Evolutionary conservation across 2,113 vertebrate genomes (phyloP), one percentile per base, ranked within the genome.

Genomic region (Phalacrocorax aristotelis): DNA sequence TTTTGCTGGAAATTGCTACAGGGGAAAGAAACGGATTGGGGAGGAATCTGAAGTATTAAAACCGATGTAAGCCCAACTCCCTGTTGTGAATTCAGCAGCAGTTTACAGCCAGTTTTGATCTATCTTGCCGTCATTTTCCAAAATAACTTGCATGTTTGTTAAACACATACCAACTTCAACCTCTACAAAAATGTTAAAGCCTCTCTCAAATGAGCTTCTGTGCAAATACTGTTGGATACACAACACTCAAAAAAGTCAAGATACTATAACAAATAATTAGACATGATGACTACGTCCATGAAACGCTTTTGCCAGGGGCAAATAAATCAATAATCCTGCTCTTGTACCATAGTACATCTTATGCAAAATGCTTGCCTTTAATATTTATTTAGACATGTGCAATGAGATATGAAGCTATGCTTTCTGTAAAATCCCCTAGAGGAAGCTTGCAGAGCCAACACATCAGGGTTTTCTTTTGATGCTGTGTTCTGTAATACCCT

Each of bases 31-130:
- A 87, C 93, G 76, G 83, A 87, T 5, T 84, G 91, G 18, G n/a
- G 10, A 93, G 23, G 71, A 91, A 95, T 81, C n/a, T 81, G 48
- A 87, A 92, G 48, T 36, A 94, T 70, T 96, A 88, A 95, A 95
- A 32, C 11, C 80, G 70, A 83, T 40, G 4, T 36, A 93, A 96
- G 51, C 68, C 40, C 66, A 94, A 13, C 62, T 92, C 80, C 70
- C 88, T 62, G 46, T 46, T 93, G 68, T 86, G 70, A 96, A 93
- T 83, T 89, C 86, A 94, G 70, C 26, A 74, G 90, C 57, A 78
- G 52, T 85, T 95, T 89, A 79, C 69, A 95, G 84, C 0, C 89
- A 83, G 25, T 85, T 86, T 69, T 87, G 54, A 74, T 66, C 58
- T 52, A 18, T 81, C 74, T 86, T 87, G 86, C 66, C 52, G 46